These are phyloP conservation scores for Nyctibius bracteatus DNA, from an alignment of 2,113 vertebrate genomes.

Conservation along the genomic window DNA sequence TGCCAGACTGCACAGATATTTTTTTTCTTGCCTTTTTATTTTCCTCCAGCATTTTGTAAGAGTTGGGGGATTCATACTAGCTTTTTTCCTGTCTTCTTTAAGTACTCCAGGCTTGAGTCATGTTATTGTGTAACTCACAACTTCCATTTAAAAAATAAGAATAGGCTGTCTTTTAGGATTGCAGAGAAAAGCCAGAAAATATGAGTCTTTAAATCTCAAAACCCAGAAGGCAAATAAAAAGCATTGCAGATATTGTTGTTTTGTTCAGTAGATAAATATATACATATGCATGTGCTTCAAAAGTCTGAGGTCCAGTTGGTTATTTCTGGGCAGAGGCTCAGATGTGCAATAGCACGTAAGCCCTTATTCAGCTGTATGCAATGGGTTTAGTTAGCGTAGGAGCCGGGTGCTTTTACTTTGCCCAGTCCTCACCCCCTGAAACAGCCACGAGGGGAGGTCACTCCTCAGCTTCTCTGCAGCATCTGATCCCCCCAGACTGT, in stretches of 20 bases:
- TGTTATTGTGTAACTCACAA: constrained; percentile 36
- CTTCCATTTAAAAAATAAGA: constrained; percentile 34
- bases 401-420: neutral
- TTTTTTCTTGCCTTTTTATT: neutral
- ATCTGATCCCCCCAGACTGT: neutral
- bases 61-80: neutral
- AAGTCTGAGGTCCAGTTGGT: neutral
- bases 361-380: neutral
- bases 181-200: constrained; percentile 14
- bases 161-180: constrained; percentile 1
- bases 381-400: neutral
- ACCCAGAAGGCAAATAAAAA: constrained; percentile 47
- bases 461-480: neutral
- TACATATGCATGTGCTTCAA: neutral
- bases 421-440: neutral
- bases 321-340: constrained; percentile 2
- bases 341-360: neutral
- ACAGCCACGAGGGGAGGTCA: neutral
- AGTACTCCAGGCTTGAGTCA: constrained; percentile 12
- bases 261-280: constrained; percentile 44
- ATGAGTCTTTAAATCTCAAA: constrained; percentile 12
- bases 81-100: neutral
- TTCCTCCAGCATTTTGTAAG: neutral
- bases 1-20: neutral
- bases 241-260: constrained; percentile 11